These are phyloP conservation scores for Pseudopodoces humilis DNA, from an alignment of 2,113 vertebrate species.

Conservation along the genomic window DNA sequence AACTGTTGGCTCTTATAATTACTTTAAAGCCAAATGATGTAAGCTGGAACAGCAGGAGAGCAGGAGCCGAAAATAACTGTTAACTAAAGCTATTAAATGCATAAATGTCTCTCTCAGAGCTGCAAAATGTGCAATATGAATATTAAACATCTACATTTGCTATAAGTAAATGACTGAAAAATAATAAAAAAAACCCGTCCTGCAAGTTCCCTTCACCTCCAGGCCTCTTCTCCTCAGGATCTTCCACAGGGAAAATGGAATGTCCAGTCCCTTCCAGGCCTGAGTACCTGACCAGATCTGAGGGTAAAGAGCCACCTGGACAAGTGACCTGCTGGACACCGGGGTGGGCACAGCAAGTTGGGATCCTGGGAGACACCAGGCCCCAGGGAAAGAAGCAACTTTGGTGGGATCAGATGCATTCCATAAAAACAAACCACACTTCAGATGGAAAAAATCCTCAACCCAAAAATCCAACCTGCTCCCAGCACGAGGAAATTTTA, in stretches of 20 bases:
- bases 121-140: conserved; percentile 53
- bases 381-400: not conserved
- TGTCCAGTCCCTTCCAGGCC: not conserved
- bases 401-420: rapidly evolving
- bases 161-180: not conserved
- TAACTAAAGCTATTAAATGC: conserved; percentile 70
- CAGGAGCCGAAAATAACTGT: conserved; percentile 59
- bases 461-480: not conserved
- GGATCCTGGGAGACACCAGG: not conserved
- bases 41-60: conserved; percentile 61
- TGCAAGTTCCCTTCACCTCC: not conserved
- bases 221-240: not conserved
- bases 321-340: not conserved
- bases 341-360: not conserved
- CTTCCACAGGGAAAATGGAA: not conserved
- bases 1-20: conserved; percentile 59
- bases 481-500: not conserved
- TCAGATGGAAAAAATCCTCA: not conserved
- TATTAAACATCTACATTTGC: conserved; percentile 51
- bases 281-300: not conserved
- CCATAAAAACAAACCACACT: not conserved
- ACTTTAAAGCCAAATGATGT: conserved; percentile 64
- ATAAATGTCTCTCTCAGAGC: conserved; percentile 61
- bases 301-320: not conserved
- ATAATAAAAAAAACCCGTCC: not conserved